Conservation (phyloP, 2,113 vertebrate genomes). For the Gambusia holbrooki region DNA sequence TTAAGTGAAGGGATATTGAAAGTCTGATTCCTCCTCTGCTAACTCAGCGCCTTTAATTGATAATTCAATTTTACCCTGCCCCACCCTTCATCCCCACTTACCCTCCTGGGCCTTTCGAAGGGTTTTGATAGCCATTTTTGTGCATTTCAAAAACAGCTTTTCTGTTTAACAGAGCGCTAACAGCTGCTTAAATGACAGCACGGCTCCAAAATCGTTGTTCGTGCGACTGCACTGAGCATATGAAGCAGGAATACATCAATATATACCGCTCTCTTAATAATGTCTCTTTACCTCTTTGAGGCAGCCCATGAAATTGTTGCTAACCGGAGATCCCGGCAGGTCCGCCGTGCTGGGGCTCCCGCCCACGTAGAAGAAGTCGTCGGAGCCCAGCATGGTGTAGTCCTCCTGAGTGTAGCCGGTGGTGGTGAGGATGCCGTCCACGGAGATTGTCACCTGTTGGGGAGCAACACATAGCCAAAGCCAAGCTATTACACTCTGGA, state of each 20-base stretch:
- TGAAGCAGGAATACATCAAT: not conserved
- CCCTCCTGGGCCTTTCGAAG: not conserved
- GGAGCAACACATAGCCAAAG: constrained; percentile 85
- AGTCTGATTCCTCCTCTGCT: constrained; percentile 54
- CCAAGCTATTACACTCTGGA: constrained; percentile 84
- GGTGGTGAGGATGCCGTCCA: constrained; percentile 97
- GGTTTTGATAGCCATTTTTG: constrained; percentile 33
- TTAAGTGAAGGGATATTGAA: constrained; percentile 58
- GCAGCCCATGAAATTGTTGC: constrained; percentile 99
- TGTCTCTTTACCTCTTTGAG: constrained; percentile 88
- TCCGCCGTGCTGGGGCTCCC: constrained; percentile 97
- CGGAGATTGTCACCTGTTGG: constrained; percentile 95
- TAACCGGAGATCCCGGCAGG: constrained; percentile 96
- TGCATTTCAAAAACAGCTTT: constrained; percentile 6
- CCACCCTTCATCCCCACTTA: constrained; percentile 1
- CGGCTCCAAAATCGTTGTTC: not conserved
- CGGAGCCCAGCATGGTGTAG: constrained; percentile 98
- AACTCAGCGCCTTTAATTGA: constrained; percentile 71
- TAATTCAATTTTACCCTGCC: constrained; percentile 53
- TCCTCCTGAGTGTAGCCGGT: constrained; percentile 99
- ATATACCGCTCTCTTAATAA: not conserved
- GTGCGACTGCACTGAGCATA: not conserved
- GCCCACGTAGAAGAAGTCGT: constrained; percentile 99
- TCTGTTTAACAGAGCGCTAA: not conserved
- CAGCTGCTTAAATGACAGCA: not conserved